Conservation (phyloP, 1,140 invertebrate genomes). For the Tachypleus tridentatus region DNA sequence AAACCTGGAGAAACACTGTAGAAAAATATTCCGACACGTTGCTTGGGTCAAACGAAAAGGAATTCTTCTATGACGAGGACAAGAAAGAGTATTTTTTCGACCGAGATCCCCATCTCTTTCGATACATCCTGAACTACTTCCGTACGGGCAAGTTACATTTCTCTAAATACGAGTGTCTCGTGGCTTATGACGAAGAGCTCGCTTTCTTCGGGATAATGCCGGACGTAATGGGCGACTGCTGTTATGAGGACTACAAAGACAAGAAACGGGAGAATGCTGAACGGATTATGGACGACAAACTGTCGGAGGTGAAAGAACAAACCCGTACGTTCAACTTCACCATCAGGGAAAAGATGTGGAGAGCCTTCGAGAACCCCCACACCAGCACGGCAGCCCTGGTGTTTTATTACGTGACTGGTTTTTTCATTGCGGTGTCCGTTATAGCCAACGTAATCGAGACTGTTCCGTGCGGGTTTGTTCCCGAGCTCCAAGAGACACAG, state of each 20-base stretch:
- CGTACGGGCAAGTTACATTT: slow-evolving; percentile 97
- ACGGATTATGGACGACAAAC: slow-evolving; percentile 93
- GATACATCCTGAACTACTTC: slow-evolving; percentile 98
- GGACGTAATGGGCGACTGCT: slow-evolving; percentile 97
- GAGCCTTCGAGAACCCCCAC: slow-evolving; percentile 98
- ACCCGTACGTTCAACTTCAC: slow-evolving; percentile 57
- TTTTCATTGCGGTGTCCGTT: slow-evolving; percentile 98
- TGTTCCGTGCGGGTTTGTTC: slow-evolving; percentile 57
- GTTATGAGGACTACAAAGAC: slow-evolving; percentile 98
- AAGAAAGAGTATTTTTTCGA: slow-evolving; percentile 98
- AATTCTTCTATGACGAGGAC: slow-evolving; percentile 99
- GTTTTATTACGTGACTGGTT: slow-evolving; percentile 99
- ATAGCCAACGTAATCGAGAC: slow-evolving; percentile 99
- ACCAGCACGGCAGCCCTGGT: slow-evolving; percentile 94
- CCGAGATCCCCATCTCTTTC: slow-evolving; percentile 96
- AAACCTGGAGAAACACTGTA: slow-evolving; percentile 97
- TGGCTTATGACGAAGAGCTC: slow-evolving; percentile 96
- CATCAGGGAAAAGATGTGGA: slow-evolving; percentile 94
- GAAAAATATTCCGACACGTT: slow-evolving; percentile 99
- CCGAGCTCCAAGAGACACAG: slow-evolving; percentile 64
- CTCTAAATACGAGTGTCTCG: slow-evolving; percentile 97
- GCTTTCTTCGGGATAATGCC: slow-evolving; percentile 98
- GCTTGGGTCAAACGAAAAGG: slow-evolving; percentile 94
- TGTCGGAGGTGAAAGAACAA: slow-evolving; percentile 79
- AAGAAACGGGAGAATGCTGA: slow-evolving; percentile 97